Evolutionary conservation across 2,113 vertebrate species (phyloP), one percentile per base, ranked within the genome.

Genomic region (Pterophyllum scalare): DNA sequence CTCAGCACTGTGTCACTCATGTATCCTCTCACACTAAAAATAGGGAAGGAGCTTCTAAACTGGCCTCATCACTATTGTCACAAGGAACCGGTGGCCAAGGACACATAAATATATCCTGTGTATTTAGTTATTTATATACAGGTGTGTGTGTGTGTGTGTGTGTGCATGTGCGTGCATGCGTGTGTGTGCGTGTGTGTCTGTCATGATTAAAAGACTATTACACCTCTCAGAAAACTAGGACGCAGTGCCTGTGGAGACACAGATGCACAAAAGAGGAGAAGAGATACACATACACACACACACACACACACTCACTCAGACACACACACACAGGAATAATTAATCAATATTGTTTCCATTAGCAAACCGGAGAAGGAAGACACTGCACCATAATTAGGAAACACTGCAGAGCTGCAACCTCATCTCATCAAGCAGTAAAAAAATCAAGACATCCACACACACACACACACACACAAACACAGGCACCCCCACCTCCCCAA

Each of bases 261-360:
- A 70, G 7, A 57, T 40, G 58, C 54, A 59, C 59, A 20, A 6
- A 64, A 85, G 46, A 79, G 56, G 81, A 49, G 85, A 80, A 79
- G 33, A 20, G 22, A 24, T 76, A 64, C 64, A 80, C 33, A 79
- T 46, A 56, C 70, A 64, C 72, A 59, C 59, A 75, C 70, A 62
- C 67, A 59, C 40, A 59, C 58, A 70, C 61, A 80, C 52, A 43
- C 58, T 24, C 60, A 60, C 58, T 76, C 1, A 81, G 38, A 75
- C 61, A 80, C 52, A 43, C 58, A 31, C 60, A 60, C 58, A 79
- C 1, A 81, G 46, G 64, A 87, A 89, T 89, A 91, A 86, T 92
- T 59, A 90, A 94, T 94, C 93, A 94, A 92, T 93, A 92, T 83
- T 86, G 92, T 91, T 93, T 88, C 90, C 88, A 91, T 92, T 88